Conservation (phyloP, 1,140 invertebrate species). For the Mya arenaria region DNA sequence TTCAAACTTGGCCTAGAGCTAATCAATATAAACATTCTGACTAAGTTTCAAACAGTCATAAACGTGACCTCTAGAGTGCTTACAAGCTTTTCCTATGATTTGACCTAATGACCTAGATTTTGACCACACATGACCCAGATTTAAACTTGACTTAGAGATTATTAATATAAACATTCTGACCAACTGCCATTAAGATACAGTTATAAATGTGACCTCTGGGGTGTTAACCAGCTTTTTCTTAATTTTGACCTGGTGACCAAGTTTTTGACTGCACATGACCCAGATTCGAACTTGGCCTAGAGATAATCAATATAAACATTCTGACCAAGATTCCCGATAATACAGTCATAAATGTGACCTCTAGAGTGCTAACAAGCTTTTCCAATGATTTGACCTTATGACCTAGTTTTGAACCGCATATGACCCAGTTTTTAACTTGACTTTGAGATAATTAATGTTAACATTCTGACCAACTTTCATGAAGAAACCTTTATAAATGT, state of each 20-base stretch:
- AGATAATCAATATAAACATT: background rate
- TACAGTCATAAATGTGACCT: background rate
- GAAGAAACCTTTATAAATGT: background rate
- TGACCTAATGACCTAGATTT: background rate
- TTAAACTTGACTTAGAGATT: background rate
- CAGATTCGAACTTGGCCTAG: background rate
- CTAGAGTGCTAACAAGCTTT: background rate
- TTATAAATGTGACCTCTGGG: background rate
- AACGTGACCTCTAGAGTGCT: too few relatives aligned
- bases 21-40: too few relatives aligned
- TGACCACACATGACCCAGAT: background rate
- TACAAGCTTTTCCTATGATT: too few relatives aligned
- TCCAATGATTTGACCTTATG: background rate
- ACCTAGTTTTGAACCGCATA: background rate
- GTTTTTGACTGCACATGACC: background rate
- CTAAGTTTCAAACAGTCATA: too few relatives aligned
- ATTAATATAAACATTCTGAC: background rate
- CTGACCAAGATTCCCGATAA: background rate
- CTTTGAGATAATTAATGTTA: too few relatives aligned
- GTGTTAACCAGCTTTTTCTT: background rate
- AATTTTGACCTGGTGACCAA: background rate
- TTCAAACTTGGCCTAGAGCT: too few relatives aligned
- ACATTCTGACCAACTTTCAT: too few relatives aligned
- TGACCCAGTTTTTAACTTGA: too few relatives aligned
- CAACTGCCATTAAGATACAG: background rate